phyloP scores from a whole-genome alignment of 1,140 invertebrate species.

The Phthorimaea operculella region DNA sequence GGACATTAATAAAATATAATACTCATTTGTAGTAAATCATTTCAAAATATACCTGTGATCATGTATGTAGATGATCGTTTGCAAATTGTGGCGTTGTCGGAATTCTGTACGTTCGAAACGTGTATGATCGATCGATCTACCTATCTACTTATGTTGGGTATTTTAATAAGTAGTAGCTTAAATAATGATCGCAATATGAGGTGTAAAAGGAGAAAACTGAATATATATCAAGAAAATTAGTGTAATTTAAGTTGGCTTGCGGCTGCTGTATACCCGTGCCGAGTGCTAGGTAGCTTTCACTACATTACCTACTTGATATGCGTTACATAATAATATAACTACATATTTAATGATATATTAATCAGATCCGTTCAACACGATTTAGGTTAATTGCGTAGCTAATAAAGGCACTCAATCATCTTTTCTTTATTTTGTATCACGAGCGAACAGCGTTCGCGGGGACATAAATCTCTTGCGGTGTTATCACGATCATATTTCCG shows the following conservation, averaged over 20 bases:
- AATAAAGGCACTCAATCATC: constrained; percentile 25
- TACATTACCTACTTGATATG: constrained; percentile 1
- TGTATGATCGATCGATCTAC: too few species aligned
- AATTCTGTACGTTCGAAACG: too few species aligned
- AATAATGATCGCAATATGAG: too few species aligned
- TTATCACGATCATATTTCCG: constrained; percentile 28
- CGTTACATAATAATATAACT: constrained; percentile 7
- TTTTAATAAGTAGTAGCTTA: too few species aligned
- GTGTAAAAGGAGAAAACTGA: constrained; percentile 1
- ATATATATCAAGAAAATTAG: not conserved
- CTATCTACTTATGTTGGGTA: too few species aligned
- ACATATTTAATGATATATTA: constrained; percentile 12
- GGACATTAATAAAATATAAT: too few species aligned
- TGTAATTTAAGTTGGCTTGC: not conserved
- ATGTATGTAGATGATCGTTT: too few species aligned
- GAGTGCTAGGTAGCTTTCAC: constrained; percentile 13
- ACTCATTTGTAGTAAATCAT: too few species aligned
- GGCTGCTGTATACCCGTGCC: not conserved
- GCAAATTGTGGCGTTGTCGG: too few species aligned
- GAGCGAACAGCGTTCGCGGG: constrained; percentile 3
- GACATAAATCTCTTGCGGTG: constrained; percentile 27
- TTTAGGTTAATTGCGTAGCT: constrained; percentile 22
- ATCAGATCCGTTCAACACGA: constrained; percentile 8
- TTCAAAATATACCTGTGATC: too few species aligned
- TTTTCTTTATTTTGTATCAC: constrained; percentile 25